Conservation (phyloP, 2,797 vertebrate genomes). For the Enteromius afrohamiltoni region DNA sequence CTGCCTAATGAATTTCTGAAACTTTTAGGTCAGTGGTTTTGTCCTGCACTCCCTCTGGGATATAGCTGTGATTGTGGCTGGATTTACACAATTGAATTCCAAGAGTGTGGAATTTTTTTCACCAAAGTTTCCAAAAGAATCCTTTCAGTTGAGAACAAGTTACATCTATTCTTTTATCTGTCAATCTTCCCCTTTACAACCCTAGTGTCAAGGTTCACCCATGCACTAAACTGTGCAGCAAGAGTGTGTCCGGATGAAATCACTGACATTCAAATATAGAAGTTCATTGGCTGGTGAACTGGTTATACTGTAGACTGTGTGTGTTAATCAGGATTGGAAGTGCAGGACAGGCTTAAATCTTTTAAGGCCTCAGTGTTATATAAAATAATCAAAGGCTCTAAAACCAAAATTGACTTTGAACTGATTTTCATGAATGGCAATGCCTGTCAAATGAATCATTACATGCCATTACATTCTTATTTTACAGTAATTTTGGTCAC, state of each 20-base stretch:
- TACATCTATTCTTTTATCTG: slow-evolving; percentile 49
- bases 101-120: slow-evolving; percentile 8
- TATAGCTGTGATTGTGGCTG: slow-evolving; percentile 24
- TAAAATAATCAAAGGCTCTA: neutral
- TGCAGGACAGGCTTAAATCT: neutral
- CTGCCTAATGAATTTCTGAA: slow-evolving; percentile 40
- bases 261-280: slow-evolving; percentile 12
- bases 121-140: slow-evolving; percentile 24
- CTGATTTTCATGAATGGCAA: neutral
- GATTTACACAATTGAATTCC: slow-evolving; percentile 29
- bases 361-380: neutral
- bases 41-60: neutral
- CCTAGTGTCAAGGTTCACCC: slow-evolving; percentile 15
- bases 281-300: neutral
- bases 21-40: neutral
- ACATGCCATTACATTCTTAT: neutral
- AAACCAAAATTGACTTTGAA: neutral
- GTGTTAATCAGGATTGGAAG: neutral
- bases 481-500: neutral
- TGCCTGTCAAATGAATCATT: neutral
- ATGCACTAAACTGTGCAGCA: neutral
- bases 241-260: slow-evolving; percentile 33
- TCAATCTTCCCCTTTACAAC: slow-evolving; percentile 14
- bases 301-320: neutral
- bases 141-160: slow-evolving; percentile 43